Conservation (phyloP, 1,140 invertebrate genomes). For the Paraescarpia echinospica region DNA sequence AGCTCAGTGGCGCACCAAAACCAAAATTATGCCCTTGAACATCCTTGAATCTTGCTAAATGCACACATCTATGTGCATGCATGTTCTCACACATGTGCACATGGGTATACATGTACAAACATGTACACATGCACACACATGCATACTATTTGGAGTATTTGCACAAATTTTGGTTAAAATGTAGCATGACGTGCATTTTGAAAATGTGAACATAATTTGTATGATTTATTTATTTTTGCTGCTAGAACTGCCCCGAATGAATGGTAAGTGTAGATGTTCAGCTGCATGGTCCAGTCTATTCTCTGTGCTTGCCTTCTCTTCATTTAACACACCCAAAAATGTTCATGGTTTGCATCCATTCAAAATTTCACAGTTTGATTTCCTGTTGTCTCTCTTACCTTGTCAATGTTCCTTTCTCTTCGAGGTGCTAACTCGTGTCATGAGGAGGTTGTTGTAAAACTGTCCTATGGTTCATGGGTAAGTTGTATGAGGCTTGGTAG, state of each 20-base stretch:
- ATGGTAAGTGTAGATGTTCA: constrained; percentile 28
- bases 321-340: background rate
- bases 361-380: background rate
- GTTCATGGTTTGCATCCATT: background rate
- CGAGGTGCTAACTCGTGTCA: background rate
- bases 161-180: background rate
- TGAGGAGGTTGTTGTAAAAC: background rate
- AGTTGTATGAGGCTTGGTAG: too few species aligned
- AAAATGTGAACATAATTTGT: background rate
- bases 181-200: background rate
- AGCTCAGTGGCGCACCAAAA: too few species aligned
- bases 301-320: background rate
- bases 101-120: background rate
- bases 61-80: background rate
- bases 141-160: background rate
- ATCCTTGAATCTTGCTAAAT: background rate
- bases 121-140: background rate
- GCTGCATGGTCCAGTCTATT: background rate
- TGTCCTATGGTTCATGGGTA: background rate
- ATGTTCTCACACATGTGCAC: background rate
- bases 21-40: too few species aligned
- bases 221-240: constrained; percentile 17
- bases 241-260: constrained; percentile 22
- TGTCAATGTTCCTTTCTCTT: background rate
- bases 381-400: background rate